These are phyloP conservation scores for Emydoidea blandingii DNA, from an alignment of 2,797 vertebrate genomes.

Conservation along the genomic window DNA sequence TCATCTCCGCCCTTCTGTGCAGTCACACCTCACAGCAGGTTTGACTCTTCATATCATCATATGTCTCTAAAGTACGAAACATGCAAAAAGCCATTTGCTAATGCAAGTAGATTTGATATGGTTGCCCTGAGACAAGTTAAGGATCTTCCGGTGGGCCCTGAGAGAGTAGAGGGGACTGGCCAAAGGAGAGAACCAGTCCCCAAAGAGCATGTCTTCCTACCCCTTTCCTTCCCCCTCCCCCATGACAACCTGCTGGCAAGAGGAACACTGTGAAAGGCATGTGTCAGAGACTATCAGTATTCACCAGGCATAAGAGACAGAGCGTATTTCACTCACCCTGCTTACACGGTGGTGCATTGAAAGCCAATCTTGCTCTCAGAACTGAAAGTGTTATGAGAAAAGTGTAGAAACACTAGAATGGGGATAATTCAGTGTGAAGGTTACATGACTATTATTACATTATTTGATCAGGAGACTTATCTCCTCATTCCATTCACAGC, in stretches of 20 bases:
- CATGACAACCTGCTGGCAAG: neutral
- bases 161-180: slow-evolving; percentile 16
- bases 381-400: neutral
- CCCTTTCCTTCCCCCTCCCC: neutral
- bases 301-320: neutral
- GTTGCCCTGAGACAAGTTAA: slow-evolving; percentile 35
- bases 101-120: slow-evolving; percentile 48
- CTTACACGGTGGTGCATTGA: fast-evolving
- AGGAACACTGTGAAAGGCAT: neutral
- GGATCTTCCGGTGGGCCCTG: slow-evolving; percentile 28
- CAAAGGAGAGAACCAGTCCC: neutral
- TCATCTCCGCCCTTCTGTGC: slow-evolving; percentile 49
- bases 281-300: neutral
- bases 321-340: neutral
- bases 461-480: neutral
- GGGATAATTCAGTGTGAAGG: neutral
- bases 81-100: slow-evolving; percentile 58
- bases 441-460: neutral
- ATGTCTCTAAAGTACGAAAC: slow-evolving; percentile 45
- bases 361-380: neutral
- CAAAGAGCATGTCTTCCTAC: neutral
- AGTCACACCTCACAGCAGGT: slow-evolving; percentile 47
- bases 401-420: neutral
- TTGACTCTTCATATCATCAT: slow-evolving; percentile 47
- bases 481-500: neutral